Conservation (phyloP, 2,888 invertebrate genomes). For the Xylocampa areola region DNA sequence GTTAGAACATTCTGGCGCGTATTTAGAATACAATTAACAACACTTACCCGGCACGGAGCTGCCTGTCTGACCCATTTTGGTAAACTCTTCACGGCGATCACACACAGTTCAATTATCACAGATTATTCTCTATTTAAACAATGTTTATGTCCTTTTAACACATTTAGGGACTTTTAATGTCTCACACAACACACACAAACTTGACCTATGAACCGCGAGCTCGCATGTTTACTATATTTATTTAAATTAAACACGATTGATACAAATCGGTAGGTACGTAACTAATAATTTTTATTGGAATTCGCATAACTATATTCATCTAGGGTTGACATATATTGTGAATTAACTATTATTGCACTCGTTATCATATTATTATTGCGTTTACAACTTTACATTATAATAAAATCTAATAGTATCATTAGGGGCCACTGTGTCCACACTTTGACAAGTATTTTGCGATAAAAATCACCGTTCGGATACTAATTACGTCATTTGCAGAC, state of each 20-base stretch:
- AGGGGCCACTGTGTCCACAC: conserved; percentile 35
- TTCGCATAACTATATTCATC: conserved; percentile 20
- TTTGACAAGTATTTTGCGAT: conserved; percentile 51
- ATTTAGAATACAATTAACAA: conserved; percentile 64
- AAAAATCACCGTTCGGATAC: conserved; percentile 47
- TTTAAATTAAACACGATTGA: conserved; percentile 55
- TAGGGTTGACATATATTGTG: conserved; percentile 20
- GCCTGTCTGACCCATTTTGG: conserved; percentile 82
- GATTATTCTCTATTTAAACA: conserved; percentile 43
- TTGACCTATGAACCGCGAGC: conserved; percentile 76
- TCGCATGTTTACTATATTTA: conserved; percentile 71
- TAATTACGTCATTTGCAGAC: conserved; percentile 30
- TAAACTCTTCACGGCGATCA: conserved; percentile 37
- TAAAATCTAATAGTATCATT: conserved; percentile 48
- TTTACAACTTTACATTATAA: conserved; percentile 53
- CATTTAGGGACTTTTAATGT: conserved; percentile 59
- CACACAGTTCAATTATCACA: conserved; percentile 53
- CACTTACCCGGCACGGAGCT: conserved; percentile 85
- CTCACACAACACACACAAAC: conserved; percentile 65
- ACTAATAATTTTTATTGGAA: conserved; percentile 24
- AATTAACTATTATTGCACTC: conserved; percentile 56
- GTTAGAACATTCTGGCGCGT: conserved; percentile 61
- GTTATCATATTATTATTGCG: conserved; percentile 61
- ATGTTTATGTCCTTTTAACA: conserved; percentile 66
- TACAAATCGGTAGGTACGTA: conserved; percentile 35